Evolutionary conservation across 2,113 vertebrate species (phyloP).

Genomic region (Odontophorus gujanensis): DNA sequence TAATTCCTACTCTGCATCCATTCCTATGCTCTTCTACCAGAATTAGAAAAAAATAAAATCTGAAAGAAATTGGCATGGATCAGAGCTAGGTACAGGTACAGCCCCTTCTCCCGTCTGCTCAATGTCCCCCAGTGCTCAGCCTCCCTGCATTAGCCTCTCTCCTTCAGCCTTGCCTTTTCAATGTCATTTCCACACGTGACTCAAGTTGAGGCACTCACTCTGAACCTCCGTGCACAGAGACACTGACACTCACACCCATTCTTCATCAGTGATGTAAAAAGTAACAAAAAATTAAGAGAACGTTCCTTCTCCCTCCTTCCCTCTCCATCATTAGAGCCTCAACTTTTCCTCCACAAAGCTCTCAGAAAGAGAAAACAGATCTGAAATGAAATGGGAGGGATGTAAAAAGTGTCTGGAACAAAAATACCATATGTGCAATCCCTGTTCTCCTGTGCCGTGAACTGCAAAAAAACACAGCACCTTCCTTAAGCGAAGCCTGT

Average conservation of each 20-base stretch:
- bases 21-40: background rate
- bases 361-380: conserved; percentile 39
- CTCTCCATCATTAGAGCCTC: background rate
- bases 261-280: background rate
- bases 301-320: background rate
- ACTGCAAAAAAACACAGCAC: conserved; percentile 34
- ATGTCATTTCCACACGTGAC: background rate
- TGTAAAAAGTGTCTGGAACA: background rate
- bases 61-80: background rate
- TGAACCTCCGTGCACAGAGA: background rate
- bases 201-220: background rate
- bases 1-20: background rate
- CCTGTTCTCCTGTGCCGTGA: background rate
- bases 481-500: background rate
- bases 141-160: background rate
- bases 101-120: background rate
- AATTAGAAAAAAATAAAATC: background rate
- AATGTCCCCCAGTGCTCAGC: background rate
- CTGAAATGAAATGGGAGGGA: background rate
- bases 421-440: background rate
- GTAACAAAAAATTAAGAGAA: background rate
- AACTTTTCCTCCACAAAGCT: background rate
- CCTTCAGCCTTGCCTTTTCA: background rate
- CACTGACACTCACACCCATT: background rate
- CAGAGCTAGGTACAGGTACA: background rate